phyloP scores from a whole-genome alignment of 2,113 vertebrate species.

The Tetrao urogallus region DNA sequence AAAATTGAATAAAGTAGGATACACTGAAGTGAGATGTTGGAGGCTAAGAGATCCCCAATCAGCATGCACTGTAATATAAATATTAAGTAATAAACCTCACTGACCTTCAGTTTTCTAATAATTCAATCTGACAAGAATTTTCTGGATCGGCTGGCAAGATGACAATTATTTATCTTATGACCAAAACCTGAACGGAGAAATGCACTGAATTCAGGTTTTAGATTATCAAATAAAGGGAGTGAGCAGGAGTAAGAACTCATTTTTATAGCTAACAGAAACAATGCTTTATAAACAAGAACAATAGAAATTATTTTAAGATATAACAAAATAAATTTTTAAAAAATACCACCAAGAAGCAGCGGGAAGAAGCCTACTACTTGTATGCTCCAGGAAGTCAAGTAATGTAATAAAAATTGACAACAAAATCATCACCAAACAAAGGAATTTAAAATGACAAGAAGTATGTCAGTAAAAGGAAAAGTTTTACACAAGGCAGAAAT shows the following conservation, averaged over 20 bases:
- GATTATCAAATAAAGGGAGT: neutral
- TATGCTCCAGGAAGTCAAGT: neutral
- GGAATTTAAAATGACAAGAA: neutral
- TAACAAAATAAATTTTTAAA: neutral
- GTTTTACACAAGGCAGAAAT: neutral
- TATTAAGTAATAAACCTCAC: neutral
- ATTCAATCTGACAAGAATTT: neutral
- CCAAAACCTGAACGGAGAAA: neutral
- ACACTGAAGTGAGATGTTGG: neutral
- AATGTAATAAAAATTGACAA: constrained; percentile 15
- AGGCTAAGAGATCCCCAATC: neutral
- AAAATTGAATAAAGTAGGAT: neutral
- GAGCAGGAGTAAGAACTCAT: neutral
- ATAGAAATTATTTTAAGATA: neutral
- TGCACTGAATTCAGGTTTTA: neutral
- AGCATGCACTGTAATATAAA: neutral
- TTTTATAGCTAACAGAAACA: constrained; percentile 26
- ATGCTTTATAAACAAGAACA: neutral
- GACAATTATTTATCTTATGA: neutral
- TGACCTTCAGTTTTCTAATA: neutral
- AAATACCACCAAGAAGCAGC: neutral
- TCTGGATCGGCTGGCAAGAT: neutral
- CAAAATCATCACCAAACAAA: constrained; percentile 22
- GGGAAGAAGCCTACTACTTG: constrained; percentile 20
- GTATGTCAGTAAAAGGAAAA: neutral